Evolutionary conservation across 2,113 vertebrate genomes (phyloP).

Genomic region (Lamprotornis superbus): DNA sequence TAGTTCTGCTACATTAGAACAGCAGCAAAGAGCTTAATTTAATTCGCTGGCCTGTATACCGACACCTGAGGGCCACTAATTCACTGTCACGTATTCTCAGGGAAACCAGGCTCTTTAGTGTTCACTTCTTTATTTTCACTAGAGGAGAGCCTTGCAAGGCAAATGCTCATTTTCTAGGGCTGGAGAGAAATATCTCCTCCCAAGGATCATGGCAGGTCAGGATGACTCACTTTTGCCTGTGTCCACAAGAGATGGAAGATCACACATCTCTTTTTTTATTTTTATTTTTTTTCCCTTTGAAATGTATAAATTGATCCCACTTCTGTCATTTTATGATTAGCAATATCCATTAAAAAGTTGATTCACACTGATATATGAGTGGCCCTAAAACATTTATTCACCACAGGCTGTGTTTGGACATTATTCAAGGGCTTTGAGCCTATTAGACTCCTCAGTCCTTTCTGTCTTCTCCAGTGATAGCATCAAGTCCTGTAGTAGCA

Average conservation of each 20-base stretch:
- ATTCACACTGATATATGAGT: neutral
- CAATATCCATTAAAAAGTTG: neutral
- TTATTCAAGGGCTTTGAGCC: neutral
- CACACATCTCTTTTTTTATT: neutral
- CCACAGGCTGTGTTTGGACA: neutral
- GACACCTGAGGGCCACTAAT: slow-evolving; percentile 65
- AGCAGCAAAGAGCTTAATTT: slow-evolving; percentile 65
- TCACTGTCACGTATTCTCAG: slow-evolving; percentile 48
- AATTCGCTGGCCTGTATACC: slow-evolving; percentile 29
- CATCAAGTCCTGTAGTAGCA: neutral
- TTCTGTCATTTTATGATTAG: neutral
- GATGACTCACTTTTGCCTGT: slow-evolving; percentile 2
- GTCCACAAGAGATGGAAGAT: neutral
- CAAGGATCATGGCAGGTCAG: neutral
- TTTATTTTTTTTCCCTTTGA: neutral
- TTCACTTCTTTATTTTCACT: neutral
- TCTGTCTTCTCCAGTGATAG: neutral
- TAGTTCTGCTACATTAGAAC: slow-evolving; percentile 68
- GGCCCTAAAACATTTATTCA: neutral
- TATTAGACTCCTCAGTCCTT: neutral
- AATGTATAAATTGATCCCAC: neutral
- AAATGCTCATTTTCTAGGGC: neutral
- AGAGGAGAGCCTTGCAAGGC: neutral
- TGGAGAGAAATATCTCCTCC: neutral
- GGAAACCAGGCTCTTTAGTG: neutral